A percentile compares a stretch with the other conserved stretches of the same genome.
phyloP scores from a whole-genome alignment of 2,797 vertebrate species.

The Aldrovandia affinis region DNA sequence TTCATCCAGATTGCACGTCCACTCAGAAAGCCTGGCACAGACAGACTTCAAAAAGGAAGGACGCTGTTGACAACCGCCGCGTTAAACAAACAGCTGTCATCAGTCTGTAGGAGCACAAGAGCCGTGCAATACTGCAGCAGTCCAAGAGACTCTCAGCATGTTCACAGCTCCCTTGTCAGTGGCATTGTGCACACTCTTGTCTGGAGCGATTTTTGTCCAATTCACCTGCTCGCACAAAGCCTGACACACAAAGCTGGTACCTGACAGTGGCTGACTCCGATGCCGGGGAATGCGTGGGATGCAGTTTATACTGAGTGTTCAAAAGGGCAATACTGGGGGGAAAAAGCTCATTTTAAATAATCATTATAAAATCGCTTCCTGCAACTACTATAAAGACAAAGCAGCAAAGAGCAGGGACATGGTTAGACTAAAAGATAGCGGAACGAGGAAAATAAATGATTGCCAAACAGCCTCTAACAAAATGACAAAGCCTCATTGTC shows the following conservation, averaged over 20 bases:
- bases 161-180: background rate
- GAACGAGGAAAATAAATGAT: background rate
- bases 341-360: background rate
- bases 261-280: background rate
- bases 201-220: constrained; percentile 35
- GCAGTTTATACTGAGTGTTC: background rate
- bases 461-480: background rate
- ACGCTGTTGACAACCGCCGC: background rate
- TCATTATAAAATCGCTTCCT: background rate
- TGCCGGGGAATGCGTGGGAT: background rate
- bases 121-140: background rate
- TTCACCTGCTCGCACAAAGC: constrained; percentile 6
- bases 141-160: background rate
- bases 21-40: background rate
- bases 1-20: constrained; percentile 31
- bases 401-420: background rate
- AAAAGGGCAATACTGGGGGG: background rate
- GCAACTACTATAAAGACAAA: background rate
- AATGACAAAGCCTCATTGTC: background rate
- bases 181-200: constrained; percentile 25
- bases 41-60: background rate
- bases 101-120: background rate
- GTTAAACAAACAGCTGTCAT: background rate
- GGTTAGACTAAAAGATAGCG: background rate
- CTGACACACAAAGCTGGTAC: background rate